phyloP scores from a whole-genome alignment of 2,797 vertebrate species.

The Melanotaenia pygmaea region DNA sequence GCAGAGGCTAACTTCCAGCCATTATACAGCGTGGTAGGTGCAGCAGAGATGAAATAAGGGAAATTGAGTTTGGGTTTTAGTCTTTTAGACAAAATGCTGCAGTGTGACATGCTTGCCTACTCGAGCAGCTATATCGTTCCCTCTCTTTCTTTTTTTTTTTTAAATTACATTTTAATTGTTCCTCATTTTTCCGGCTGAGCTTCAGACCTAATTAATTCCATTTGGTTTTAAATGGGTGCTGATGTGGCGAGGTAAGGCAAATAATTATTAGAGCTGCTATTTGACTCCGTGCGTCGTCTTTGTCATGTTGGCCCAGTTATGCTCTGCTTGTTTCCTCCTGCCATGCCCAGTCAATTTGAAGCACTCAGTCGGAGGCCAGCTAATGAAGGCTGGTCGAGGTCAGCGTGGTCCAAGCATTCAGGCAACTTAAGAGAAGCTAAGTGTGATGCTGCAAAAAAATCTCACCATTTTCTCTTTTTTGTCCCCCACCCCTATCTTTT shows the following conservation, averaged over 20 bases:
- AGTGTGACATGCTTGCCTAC: slow-evolving; percentile 39
- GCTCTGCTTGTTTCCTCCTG: slow-evolving; percentile 41
- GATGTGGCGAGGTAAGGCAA: slow-evolving; percentile 8
- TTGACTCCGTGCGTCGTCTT: slow-evolving; percentile 38
- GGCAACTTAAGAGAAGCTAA: slow-evolving; percentile 41
- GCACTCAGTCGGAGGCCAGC: slow-evolving; percentile 45
- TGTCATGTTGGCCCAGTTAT: slow-evolving; percentile 40
- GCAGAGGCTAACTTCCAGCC: slow-evolving; percentile 55
- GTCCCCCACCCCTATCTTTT: slow-evolving; percentile 32
- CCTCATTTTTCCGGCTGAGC: slow-evolving; percentile 25
- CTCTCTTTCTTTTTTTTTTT: neutral
- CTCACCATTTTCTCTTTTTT: slow-evolving; percentile 58
- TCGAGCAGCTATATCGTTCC: slow-evolving; percentile 18
- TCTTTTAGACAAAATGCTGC: slow-evolving; percentile 7
- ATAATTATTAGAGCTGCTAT: slow-evolving; percentile 39
- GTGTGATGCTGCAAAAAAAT: slow-evolving; percentile 51
- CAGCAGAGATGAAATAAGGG: neutral
- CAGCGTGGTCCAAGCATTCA: slow-evolving; percentile 23
- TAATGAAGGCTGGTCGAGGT: slow-evolving; percentile 54
- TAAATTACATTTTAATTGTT: slow-evolving; percentile 51
- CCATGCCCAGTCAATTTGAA: slow-evolving; percentile 52
- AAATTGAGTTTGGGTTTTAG: slow-evolving; percentile 21
- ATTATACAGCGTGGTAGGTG: slow-evolving; percentile 39
- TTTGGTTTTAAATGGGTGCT: slow-evolving; percentile 23
- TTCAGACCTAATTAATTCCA: slow-evolving; percentile 43